A percentile compares a stretch with the other conserved stretches of the same genome.
These are phyloP conservation scores for Melanocharis versteri DNA, from an alignment of 2,113 vertebrate species.

Conservation along the genomic window DNA sequence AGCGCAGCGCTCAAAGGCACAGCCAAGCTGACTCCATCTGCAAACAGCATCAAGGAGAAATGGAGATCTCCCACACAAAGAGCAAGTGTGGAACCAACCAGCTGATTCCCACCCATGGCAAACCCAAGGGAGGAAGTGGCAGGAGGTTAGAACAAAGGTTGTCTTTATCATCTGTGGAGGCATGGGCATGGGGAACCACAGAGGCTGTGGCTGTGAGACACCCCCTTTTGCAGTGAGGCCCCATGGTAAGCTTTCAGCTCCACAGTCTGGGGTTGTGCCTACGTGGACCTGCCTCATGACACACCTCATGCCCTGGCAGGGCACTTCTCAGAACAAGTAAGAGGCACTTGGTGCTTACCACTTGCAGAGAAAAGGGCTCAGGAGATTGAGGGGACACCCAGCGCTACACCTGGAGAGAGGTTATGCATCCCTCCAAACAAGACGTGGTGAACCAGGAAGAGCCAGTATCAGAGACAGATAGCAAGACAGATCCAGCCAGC, in stretches of 20 bases:
- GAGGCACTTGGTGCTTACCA: not conserved
- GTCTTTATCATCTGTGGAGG: not conserved
- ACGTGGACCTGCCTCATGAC: not conserved
- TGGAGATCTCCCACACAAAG: not conserved
- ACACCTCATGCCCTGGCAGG: not conserved
- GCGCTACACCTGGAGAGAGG: not conserved
- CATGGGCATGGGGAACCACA: not conserved
- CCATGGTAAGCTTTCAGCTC: not conserved
- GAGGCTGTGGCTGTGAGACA: not conserved
- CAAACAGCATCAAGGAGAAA: not conserved
- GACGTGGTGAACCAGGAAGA: not conserved
- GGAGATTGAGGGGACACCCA: not conserved
- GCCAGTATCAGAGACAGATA: not conserved
- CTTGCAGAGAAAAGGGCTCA: not conserved
- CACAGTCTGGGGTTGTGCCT: not conserved
- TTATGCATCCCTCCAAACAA: accelerated
- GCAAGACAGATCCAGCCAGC: not conserved
- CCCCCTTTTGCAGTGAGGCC: not conserved
- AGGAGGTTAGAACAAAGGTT: not conserved
- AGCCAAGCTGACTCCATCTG: not conserved
- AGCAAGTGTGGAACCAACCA: not conserved
- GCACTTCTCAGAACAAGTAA: not conserved
- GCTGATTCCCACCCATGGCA: not conserved
- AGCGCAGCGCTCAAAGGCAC: not conserved
- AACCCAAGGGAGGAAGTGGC: not conserved